Evolutionary conservation across 2,113 vertebrate species (phyloP).

Genomic region (Prionailurus viverrinus): DNA sequence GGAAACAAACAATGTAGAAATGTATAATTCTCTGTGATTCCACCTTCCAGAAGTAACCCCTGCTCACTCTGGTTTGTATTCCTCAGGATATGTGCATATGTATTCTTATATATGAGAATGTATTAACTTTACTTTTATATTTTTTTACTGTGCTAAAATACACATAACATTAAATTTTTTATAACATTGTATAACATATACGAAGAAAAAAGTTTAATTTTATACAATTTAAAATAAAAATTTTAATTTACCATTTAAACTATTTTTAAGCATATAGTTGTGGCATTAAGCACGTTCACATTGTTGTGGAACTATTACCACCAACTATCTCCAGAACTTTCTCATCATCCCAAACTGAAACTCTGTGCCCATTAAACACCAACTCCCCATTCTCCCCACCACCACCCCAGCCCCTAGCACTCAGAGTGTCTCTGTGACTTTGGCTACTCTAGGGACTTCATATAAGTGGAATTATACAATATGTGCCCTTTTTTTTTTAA

Average conservation of each 20-base stretch:
- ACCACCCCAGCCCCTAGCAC: not conserved
- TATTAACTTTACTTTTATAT: not conserved
- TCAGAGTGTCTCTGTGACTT: not conserved
- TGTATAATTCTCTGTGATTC: not conserved
- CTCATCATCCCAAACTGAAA: not conserved
- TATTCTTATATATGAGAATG: not conserved
- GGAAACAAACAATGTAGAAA: slow-evolving; percentile 10
- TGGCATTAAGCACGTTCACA: not conserved
- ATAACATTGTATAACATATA: not conserved
- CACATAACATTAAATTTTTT: not conserved
- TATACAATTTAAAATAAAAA: not conserved
- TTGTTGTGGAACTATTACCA: not conserved
- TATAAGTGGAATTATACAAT: not conserved
- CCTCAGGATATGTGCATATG: not conserved
- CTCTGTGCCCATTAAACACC: not conserved
- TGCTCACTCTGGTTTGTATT: not conserved
- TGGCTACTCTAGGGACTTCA: not conserved
- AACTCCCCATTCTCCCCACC: not conserved
- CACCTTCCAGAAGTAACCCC: not conserved
- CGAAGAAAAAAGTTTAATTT: not conserved
- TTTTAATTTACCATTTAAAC: not conserved
- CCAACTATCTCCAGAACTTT: not conserved
- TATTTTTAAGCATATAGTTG: not conserved
- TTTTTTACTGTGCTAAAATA: not conserved
- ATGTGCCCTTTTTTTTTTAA: not conserved